Evolutionary conservation across 2,888 invertebrate species (phyloP), one percentile per base, ranked within the genome.

Genomic region (Euzophera pinguis): DNA sequence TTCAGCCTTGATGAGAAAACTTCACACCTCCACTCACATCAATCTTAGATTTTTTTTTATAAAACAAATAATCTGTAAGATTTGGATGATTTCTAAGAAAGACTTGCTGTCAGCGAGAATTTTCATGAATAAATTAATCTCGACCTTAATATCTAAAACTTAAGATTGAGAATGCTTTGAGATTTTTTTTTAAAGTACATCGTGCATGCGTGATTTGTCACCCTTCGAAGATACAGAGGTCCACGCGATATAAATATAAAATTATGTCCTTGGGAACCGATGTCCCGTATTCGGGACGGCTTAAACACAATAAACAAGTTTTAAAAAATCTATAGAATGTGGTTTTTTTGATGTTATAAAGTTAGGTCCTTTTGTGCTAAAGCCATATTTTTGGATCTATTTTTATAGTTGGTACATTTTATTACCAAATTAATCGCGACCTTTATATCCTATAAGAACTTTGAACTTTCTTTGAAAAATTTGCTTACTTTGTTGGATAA

Each of bases 211-310:
- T 81, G 79, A 81, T 80, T 70, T 67, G 64, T 71, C 69, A 69
- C 72, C 72, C 69, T 64, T 59, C 53, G 56, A 59, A 63, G 65
- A 14, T 45, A 63, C 60, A 59, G 55, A 65, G 61, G 67, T 67
- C 66, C 63, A 69, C 59, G 61, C 59, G 62, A 65, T 64, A 65
- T 64, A 73, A 74, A 78, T 77, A 79, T 69, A 75, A 75, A 81
- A 70, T 82, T 77, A 82, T 79, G 77, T 70, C 75, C 81, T 78
- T 85, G 85, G 81, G 83, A 86, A 84, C 75, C 53, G 45, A 57
- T 60, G 76, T 73, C 76, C 75, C 75, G 76, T 70, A 72, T 60
- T 65, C 54, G 55, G 55, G 56, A 35, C 56, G 56, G 55, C 66
- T 64, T 68, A 67, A 67, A 70, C 61, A 72, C 71, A 79, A 77